Percentiles rank a stretch among this genome's conserved stretches.
Conservation (phyloP, 2,888 invertebrate genomes). For the Epicampocera succincta region DNA sequence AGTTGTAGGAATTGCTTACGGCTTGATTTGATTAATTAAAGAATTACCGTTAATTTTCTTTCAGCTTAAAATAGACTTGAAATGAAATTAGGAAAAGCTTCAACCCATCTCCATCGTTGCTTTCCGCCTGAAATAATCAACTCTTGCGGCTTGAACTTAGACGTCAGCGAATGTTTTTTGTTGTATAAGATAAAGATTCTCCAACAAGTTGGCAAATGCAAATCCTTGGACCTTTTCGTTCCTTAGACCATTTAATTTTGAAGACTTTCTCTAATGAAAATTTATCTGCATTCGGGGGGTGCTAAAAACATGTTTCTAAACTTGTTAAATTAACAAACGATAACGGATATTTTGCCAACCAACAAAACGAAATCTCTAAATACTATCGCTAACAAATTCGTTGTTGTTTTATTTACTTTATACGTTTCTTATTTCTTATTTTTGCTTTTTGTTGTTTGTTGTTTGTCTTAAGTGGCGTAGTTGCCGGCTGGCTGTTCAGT, state of each 20-base stretch:
- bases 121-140: not conserved
- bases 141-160: not conserved
- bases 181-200: slow-evolving; percentile 13
- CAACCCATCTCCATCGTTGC: not conserved
- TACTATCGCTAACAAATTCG: slow-evolving; percentile 76
- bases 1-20: too few relatives aligned
- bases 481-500: slow-evolving; percentile 31
- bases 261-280: slow-evolving; percentile 62
- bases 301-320: slow-evolving; percentile 68
- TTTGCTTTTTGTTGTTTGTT: not conserved
- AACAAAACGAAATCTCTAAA: slow-evolving; percentile 76
- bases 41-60: too few relatives aligned
- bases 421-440: slow-evolving; percentile 20
- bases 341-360: slow-evolving; percentile 66
- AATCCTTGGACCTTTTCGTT: slow-evolving; percentile 19
- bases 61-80: not conserved
- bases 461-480: not conserved
- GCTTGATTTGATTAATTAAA: too few relatives aligned
- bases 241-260: not conserved
- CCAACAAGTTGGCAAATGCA: slow-evolving; percentile 3
- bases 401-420: slow-evolving; percentile 53
- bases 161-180: not conserved
- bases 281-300: slow-evolving; percentile 65
- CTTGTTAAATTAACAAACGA: slow-evolving; percentile 69
- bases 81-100: not conserved